phyloP scores from a whole-genome alignment of 2,888 invertebrate genomes.

The Tortrix viridana region DNA sequence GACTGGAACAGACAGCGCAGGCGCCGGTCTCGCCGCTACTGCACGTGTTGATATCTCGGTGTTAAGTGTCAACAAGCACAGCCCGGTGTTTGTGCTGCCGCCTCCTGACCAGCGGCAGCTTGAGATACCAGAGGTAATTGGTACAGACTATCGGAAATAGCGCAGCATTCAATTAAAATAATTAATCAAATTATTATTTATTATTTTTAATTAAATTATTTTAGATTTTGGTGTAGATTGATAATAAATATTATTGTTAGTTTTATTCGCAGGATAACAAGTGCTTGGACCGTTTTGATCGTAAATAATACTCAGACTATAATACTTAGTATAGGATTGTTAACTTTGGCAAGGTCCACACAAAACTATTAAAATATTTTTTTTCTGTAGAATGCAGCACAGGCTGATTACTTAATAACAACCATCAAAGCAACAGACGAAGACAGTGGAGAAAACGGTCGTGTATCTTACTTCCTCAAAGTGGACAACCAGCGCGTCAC shows the following conservation, averaged over 20 bases:
- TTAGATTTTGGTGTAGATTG: too few relatives aligned
- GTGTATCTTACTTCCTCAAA: conserved; percentile 92
- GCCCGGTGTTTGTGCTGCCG: conserved; percentile 92
- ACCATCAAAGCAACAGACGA: conserved; percentile 92
- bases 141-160: too few relatives aligned
- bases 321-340: too few relatives aligned
- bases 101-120: conserved; percentile 89
- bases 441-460: conserved; percentile 93
- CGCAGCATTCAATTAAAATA: too few relatives aligned
- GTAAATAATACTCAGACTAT: too few relatives aligned
- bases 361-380: background rate
- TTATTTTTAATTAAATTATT: too few relatives aligned
- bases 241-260: too few relatives aligned
- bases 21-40: conserved; percentile 86
- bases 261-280: too few relatives aligned
- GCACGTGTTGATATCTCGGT: conserved; percentile 91
- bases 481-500: conserved; percentile 90
- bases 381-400: conserved; percentile 86
- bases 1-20: conserved; percentile 90
- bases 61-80: conserved; percentile 91
- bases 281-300: too few relatives aligned
- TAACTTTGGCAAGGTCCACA: too few relatives aligned
- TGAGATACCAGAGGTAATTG: conserved; percentile 91
- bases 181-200: too few relatives aligned
- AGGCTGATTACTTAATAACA: conserved; percentile 90